Base-by-base conservation (phyloP, 2,797 vertebrate genomes). In the Novumbra hubbsi region DNA sequence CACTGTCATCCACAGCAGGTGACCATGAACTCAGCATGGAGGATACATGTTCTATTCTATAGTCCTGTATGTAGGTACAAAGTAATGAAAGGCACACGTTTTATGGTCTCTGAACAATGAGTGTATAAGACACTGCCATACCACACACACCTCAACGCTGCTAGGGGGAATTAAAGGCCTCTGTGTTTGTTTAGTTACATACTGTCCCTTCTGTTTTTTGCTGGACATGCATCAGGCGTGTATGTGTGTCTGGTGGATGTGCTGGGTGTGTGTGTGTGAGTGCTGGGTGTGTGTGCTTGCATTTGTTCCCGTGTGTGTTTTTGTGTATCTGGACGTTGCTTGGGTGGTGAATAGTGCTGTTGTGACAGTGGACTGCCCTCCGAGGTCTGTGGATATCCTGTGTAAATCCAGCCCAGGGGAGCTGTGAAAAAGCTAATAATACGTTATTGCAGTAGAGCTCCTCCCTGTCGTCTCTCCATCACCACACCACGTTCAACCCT, bases 381-480 rank as follows among this genome's bases (percentile, higher is more conserved):
- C 7, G 83, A 94, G 92, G 91, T 92, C 90, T 91, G 85, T 88
- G 91, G 91, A 94, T 93, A 93, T 92, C 93, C 91, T 90, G 91
- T 89, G 88, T 93, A 94, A 93, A 93, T 92, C 94, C 93, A 89
- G 84, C 92, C 88, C 90, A 83, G 88, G 88, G 87, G 88, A 92
- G 89, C 89, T 86, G 89, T 88, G 90, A 78, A 91, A 92, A 93
- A 94, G 92, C 92, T 94, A 94, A 94, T 94, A 94, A 94, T 92
- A 92, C 91, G 89, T 94, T 94, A 94, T 94, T 94, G 92, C 92
- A 90, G 90, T 88, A 82, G 76, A 77, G 92, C 91, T 93, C 89
- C 87, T 78, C 85, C 89, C 88, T 88, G 91, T 91, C 85, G 90
- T 90, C 89, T 89, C 92, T 93, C 91, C 91, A 91, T 93, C 92